These are phyloP conservation scores for Monopis laevigella DNA, from an alignment of 2,888 invertebrate genomes.

Conservation along the genomic window DNA sequence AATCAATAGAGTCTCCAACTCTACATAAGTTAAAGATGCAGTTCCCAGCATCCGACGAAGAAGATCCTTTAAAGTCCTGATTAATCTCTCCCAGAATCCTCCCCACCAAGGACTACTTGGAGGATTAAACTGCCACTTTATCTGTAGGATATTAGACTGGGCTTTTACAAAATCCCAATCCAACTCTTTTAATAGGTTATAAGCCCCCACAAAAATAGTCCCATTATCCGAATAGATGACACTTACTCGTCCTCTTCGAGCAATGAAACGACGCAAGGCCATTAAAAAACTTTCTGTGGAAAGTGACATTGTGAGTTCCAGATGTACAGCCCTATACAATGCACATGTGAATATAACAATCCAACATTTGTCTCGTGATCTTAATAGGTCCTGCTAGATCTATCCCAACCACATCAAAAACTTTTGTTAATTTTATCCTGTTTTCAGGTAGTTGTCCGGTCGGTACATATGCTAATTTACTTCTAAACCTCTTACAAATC, in stretches of 20 bases:
- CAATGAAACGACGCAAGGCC: slow-evolving; percentile 14
- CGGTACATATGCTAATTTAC: background rate
- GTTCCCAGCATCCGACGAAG: slow-evolving; percentile 31
- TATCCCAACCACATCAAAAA: background rate
- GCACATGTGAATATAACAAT: slow-evolving; percentile 14
- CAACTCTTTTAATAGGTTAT: background rate
- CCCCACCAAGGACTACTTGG: slow-evolving; percentile 42
- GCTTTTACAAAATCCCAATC: slow-evolving; percentile 1
- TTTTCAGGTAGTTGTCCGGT: background rate
- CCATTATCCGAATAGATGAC: background rate
- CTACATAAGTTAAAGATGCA: slow-evolving; percentile 15
- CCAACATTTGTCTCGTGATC: background rate
- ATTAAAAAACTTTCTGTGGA: slow-evolving; percentile 1
- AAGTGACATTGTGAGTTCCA: background rate
- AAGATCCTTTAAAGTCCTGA: slow-evolving; percentile 31
- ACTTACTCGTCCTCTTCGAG: background rate
- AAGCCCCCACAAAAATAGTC: background rate
- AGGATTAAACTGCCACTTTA: slow-evolving; percentile 31
- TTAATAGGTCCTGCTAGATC: background rate
- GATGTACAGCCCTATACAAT: slow-evolving; percentile 11
- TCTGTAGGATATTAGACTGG: background rate
- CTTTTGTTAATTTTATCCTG: background rate
- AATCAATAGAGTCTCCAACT: slow-evolving; percentile 15
- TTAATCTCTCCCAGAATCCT: slow-evolving; percentile 40
- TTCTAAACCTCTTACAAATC: background rate